Evolutionary conservation across 2,888 invertebrate species (phyloP).

Genomic region (Epicampocera succincta): DNA sequence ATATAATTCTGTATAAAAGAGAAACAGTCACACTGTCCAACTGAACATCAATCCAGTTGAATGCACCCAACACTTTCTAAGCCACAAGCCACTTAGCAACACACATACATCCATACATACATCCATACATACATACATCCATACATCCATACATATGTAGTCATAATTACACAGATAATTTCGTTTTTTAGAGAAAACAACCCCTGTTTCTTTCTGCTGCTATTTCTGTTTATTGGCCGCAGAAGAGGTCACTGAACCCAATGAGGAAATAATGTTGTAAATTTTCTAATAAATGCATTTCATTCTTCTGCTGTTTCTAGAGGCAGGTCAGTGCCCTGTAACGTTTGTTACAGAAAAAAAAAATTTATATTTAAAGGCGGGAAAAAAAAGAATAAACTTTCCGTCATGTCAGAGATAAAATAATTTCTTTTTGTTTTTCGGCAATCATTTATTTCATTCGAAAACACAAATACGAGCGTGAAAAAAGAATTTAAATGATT

Average conservation of each 20-base stretch:
- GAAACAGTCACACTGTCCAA: slow-evolving; percentile 2
- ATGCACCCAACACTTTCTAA: slow-evolving; percentile 40
- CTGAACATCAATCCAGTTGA: slow-evolving; percentile 6
- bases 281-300: slow-evolving; percentile 44
- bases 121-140: neutral
- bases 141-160: neutral
- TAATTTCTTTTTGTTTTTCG: too few relatives aligned
- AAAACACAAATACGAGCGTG: neutral
- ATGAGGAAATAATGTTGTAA: slow-evolving; percentile 52
- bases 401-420: too few relatives aligned
- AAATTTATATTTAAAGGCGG: neutral
- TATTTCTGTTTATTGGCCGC: slow-evolving; percentile 22
- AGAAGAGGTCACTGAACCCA: slow-evolving; percentile 56
- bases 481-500: neutral
- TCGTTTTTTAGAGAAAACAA: slow-evolving; percentile 27
- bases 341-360: neutral
- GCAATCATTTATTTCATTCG: neutral
- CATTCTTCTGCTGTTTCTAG: neutral
- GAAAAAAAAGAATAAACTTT: too few relatives aligned
- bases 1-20: neutral
- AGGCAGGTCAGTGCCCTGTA: slow-evolving; percentile 55
- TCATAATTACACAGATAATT: slow-evolving; percentile 44
- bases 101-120: too few relatives aligned
- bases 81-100: neutral
- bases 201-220: slow-evolving; percentile 29